phyloP scores from a whole-genome alignment of 1,140 invertebrate genomes.

The Lasioglossum albipes region DNA sequence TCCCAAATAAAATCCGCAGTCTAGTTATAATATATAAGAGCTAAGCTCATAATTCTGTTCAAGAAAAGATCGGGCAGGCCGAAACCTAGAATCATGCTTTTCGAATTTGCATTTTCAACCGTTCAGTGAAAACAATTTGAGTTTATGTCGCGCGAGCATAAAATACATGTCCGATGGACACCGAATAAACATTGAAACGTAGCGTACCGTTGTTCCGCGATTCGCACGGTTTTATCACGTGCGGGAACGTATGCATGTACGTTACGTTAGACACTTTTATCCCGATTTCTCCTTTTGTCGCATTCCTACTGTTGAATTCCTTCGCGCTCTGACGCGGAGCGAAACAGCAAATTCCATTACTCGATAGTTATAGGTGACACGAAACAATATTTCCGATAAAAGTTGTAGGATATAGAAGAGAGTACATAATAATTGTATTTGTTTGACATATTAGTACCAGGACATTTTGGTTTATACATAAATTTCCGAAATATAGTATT shows the following conservation, averaged over 20 bases:
- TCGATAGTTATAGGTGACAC: too few species aligned
- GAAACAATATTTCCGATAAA: too few species aligned
- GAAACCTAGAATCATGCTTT: neutral
- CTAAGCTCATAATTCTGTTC: neutral
- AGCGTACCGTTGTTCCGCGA: neutral
- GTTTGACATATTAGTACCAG: too few species aligned
- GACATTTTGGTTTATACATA: too few species aligned
- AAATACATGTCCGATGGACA: neutral
- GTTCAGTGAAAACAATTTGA: neutral
- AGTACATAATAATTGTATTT: too few species aligned
- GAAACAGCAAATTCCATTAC: neutral
- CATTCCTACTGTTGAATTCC: neutral
- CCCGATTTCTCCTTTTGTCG: too few species aligned
- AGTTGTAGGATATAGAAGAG: too few species aligned
- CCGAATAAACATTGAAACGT: conserved; percentile 6
- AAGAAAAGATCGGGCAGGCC: neutral
- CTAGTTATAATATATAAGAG: too few species aligned
- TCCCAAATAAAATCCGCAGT: too few species aligned
- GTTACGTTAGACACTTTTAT: conserved; percentile 11
- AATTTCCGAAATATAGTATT: too few species aligned
- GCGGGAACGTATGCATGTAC: too few species aligned
- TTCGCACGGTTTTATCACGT: conserved; percentile 23
- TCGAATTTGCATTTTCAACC: neutral
- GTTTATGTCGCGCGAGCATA: neutral
- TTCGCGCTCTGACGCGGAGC: neutral